Conservation (phyloP, 2,113 vertebrate genomes). For the Sminthopsis crassicaudata region DNA sequence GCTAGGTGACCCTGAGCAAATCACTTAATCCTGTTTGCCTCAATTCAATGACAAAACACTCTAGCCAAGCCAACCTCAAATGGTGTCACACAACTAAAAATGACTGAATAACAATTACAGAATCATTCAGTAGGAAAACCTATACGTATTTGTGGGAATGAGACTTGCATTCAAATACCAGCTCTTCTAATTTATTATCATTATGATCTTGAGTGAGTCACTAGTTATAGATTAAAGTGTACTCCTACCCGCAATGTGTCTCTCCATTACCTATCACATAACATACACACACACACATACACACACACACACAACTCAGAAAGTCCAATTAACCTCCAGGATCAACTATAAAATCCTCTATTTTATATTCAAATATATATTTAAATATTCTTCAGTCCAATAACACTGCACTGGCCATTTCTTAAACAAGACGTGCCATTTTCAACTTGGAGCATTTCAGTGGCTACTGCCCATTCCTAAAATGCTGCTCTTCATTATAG, state of each 20-base stretch:
- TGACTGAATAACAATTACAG: no score
- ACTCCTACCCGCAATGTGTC: neutral
- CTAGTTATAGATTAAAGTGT: neutral
- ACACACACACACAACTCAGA: neutral
- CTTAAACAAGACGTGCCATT: neutral
- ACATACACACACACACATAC: no score
- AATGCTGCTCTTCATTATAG: neutral
- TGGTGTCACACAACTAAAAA: no score
- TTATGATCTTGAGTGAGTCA: neutral
- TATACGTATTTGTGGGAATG: neutral
- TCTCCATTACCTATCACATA: neutral
- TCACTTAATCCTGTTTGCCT: no score
- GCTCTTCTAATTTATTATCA: neutral
- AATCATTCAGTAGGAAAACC: neutral
- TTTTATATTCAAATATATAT: neutral
- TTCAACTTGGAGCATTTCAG: neutral
- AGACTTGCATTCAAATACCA: neutral
- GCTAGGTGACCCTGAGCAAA: no score
- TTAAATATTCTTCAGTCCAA: neutral
- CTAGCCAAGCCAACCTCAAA: no score
- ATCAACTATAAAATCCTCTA: neutral
- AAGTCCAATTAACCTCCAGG: neutral
- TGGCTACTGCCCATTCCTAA: neutral
- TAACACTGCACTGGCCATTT: neutral
- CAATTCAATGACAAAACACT: no score